Evolutionary conservation across 2,888 invertebrate genomes (phyloP), one percentile per base, ranked within the genome.

Genomic region (Portevinia maculata): DNA sequence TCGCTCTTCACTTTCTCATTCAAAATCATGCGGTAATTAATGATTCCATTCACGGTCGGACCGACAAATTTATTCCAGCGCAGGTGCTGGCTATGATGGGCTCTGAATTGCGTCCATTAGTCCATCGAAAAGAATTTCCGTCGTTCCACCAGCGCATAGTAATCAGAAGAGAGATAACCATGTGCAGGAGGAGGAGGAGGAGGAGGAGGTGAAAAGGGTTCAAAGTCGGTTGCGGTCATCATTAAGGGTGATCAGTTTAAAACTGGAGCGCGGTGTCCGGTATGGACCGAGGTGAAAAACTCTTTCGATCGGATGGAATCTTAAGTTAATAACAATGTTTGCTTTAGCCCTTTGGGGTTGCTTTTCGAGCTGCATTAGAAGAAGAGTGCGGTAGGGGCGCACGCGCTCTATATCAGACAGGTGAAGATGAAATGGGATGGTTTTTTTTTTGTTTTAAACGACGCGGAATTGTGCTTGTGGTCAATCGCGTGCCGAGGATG

Each of bases 301-400:
- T 32, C 39, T 41, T 46, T 57, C 24, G 71, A 28, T 21, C 65
- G 62, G 83, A 73, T 78, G 83, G 83, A 83, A 78, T 83, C 50
- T 73, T 78, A 83, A 83, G 73, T 83, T 83, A 78, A 83, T 83
- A 83, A 83, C 83, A 57, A 78, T 83, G 83, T 83, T 83, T 83
- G 83, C 55, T 57, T 83, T 73, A 55, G 78, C 62, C 83, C 65
- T 50, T n/a, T 37, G 65, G 71, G 74, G 53, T 48, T 55, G 24
- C 24, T 46, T 53, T 73, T 62, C 44, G 60, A 60, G 71, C 46
- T 76, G 62, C 71, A 78, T 71, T 83, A 81, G 76, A 41, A 7
- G 41, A 34, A 19, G 19, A 48, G 44, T 34, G n/a, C n/a, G n/a
- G n/a, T 34, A 32, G 44, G 48, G 24, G 32, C 48, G 41, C 48